Evolutionary conservation across 2,888 invertebrate species (phyloP), one percentile per base, ranked within the genome.

Genomic region (Chloroclysta siterata): DNA sequence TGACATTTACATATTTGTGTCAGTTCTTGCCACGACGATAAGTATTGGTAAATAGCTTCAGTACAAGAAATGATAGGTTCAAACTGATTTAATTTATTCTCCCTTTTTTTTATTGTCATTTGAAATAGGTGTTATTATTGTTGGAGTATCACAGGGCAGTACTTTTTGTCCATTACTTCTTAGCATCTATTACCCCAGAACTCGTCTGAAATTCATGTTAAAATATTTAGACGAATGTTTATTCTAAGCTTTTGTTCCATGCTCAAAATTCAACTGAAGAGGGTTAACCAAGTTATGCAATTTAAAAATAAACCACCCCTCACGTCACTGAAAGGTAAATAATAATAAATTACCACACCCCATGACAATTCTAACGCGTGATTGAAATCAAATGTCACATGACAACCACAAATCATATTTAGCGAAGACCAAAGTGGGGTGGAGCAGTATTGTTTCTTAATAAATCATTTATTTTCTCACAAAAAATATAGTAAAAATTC

Each of bases 361-460:
- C 79, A 58, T 80, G 79, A 80, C 85, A 81, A 82, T 80, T 56
- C 79, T 81, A 85, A 87, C 85, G 87, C 85, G 83, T 80, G 85
- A 84, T 84, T 88, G 85, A 89, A 88, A 86, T 90, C 89, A 88
- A 80, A 86, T 85, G 90, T 87, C 88, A 83, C 82, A 81, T 78
- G 76, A 80, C 70, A 77, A 73, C 82, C 87, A 89, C 87, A 87
- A 89, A 88, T 88, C 87, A 89, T 85, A 84, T 46, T 46, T 77
- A 78, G 76, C 71, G 67, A 68, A 68, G 70, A 81, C 76, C 79
- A 51, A 13, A 68, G 66, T 66, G 29, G 4, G 0, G 39, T 66
- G 33, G 66, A 68, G 64, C 6, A 7, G 48, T 50, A 53, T 55
- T 29, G 15, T 7, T 39, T 39, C 0, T 5, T 39, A 11, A 39